These are phyloP conservation scores for Cryptoblepharus egeriae DNA, from an alignment of 2,797 vertebrate species.

Conservation along the genomic window DNA sequence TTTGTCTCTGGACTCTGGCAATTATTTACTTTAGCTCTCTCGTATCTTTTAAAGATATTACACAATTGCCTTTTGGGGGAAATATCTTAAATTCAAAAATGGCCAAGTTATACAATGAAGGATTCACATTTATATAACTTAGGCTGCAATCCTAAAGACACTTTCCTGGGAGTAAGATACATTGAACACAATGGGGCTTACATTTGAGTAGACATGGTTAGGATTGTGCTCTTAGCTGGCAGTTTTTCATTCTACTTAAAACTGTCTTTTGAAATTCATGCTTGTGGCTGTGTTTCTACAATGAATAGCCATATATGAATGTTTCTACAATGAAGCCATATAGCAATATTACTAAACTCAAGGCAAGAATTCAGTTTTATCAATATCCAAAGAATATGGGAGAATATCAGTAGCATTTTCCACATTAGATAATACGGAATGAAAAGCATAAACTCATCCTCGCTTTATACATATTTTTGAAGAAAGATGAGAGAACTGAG, in stretches of 20 bases:
- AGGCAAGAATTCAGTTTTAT: background rate
- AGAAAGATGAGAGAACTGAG: background rate
- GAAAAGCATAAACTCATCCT: background rate
- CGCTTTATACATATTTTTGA: background rate
- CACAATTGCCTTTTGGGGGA: background rate
- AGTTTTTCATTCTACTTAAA: background rate
- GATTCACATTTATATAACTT: constrained; percentile 12
- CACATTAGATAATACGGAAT: background rate
- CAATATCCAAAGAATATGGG: background rate
- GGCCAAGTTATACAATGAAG: background rate
- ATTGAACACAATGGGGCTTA: too few species aligned
- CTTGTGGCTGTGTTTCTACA: background rate
- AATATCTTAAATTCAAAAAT: background rate
- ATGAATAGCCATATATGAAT: too few species aligned
- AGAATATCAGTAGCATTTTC: background rate
- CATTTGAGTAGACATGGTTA: too few species aligned
- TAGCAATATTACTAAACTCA: background rate
- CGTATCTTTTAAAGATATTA: constrained; percentile 1
- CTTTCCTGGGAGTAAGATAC: too few species aligned
- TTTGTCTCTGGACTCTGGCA: background rate
- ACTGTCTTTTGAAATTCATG: background rate
- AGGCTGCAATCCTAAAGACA: too few species aligned
- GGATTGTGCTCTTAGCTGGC: too few species aligned
- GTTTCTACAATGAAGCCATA: too few species aligned
- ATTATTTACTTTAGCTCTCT: background rate